Conservation (phyloP, 2,888 invertebrate species). For the Melikaiella ostensackeni region DNA sequence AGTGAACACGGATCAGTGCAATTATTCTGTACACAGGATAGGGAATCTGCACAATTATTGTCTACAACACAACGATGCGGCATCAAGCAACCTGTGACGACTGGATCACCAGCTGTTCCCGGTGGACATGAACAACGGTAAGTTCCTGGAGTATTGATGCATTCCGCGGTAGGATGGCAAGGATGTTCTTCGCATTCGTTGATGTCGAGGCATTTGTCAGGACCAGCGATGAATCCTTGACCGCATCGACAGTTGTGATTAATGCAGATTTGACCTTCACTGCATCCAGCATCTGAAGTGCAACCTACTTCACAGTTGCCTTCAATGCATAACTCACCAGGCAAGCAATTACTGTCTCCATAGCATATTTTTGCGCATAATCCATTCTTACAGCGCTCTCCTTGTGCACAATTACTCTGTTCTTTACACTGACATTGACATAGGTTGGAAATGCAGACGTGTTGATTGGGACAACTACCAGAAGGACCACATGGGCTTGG, state of each 20-base stretch:
- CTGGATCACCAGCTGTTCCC: conserved; percentile 88
- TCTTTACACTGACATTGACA: conserved; percentile 89
- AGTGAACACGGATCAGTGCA: conserved; percentile 90
- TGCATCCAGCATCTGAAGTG: conserved; percentile 88
- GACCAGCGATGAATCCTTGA: conserved; percentile 85
- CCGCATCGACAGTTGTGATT: conserved; percentile 87
- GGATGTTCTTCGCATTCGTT: conserved; percentile 89
- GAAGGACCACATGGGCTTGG: conserved; percentile 84
- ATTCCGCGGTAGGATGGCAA: conserved; percentile 89
- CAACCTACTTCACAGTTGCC: conserved; percentile 92
- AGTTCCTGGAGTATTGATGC: conserved; percentile 89
- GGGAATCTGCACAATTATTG: conserved; percentile 85
- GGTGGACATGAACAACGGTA: conserved; percentile 89
- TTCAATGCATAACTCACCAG: conserved; percentile 91
- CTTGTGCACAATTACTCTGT: conserved; percentile 87
- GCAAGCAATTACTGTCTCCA: conserved; percentile 92
- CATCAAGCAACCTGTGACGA: conserved; percentile 83
- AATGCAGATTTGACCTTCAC: conserved; percentile 87
- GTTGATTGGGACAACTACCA: conserved; percentile 86
- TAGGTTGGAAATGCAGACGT: conserved; percentile 87
- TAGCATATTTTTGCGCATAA: conserved; percentile 92
- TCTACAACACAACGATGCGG: conserved; percentile 88
- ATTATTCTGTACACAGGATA: conserved; percentile 87
- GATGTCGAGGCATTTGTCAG: conserved; percentile 86
- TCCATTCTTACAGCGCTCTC: conserved; percentile 89